Percentiles rank a stretch among this genome's conserved stretches.
phyloP scores from a whole-genome alignment of 1,140 invertebrate genomes.

The Trichoplusia ni region DNA sequence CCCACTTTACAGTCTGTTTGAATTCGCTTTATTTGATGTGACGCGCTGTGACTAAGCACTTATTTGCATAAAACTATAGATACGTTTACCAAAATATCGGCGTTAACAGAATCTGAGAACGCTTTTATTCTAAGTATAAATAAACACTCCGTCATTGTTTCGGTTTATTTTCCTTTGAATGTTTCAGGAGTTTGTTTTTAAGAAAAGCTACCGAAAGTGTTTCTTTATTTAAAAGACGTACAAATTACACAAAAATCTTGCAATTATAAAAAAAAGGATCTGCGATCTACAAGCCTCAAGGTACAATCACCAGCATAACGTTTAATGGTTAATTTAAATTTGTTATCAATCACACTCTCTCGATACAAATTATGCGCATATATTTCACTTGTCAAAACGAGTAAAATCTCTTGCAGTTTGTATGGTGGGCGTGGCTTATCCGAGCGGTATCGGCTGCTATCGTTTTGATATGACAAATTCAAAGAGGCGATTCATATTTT shows the following conservation, averaged over 20 bases:
- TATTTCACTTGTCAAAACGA: slow-evolving; percentile 57
- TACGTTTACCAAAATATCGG: slow-evolving; percentile 19
- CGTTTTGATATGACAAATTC: slow-evolving; percentile 69
- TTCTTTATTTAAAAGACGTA: too few species aligned
- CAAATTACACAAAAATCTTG: too few species aligned
- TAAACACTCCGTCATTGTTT: neutral
- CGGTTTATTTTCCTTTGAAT: neutral
- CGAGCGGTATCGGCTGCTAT: slow-evolving; percentile 41
- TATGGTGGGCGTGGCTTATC: slow-evolving; percentile 42
- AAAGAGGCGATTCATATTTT: slow-evolving; percentile 69
- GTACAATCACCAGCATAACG: neutral
- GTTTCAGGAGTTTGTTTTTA: slow-evolving; percentile 8
- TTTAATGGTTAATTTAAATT: slow-evolving; percentile 24
- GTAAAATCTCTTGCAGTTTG: slow-evolving; percentile 44
- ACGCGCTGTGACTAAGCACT: slow-evolving; percentile 35
- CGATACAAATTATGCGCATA: slow-evolving; percentile 53
- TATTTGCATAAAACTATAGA: slow-evolving; percentile 26
- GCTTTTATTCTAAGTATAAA: slow-evolving; percentile 17
- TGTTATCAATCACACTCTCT: slow-evolving; percentile 26
- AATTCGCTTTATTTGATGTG: slow-evolving; percentile 50
- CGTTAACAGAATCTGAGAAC: slow-evolving; percentile 5
- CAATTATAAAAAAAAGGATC: too few species aligned
- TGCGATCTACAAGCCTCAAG: neutral
- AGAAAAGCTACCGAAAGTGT: too few species aligned
- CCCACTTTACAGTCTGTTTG: slow-evolving; percentile 53